Evolutionary conservation across 2,797 vertebrate genomes (phyloP).

Genomic region (Eptatretus atami): DNA sequence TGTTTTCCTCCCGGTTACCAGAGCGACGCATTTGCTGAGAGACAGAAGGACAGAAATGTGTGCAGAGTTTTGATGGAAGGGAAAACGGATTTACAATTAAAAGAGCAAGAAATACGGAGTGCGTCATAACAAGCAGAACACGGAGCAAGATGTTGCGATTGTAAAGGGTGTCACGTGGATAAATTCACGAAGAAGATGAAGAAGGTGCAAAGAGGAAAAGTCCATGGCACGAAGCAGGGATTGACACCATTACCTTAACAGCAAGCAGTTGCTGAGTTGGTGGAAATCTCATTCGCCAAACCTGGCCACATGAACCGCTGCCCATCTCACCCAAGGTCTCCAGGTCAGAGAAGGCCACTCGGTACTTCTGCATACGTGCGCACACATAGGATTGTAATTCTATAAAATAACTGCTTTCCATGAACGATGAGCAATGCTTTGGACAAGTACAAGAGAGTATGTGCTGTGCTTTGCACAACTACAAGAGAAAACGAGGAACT

Average conservation of each 20-base stretch:
- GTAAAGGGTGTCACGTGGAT: too few relatives aligned
- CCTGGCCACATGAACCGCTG: conserved; percentile 66
- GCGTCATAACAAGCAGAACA: too few relatives aligned
- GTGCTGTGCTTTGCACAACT: too few relatives aligned
- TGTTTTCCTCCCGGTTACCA: conserved; percentile 75
- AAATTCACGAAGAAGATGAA: not conserved
- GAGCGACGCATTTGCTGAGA: conserved; percentile 71
- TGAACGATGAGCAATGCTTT: too few relatives aligned
- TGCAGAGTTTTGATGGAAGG: too few relatives aligned
- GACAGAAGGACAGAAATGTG: not conserved
- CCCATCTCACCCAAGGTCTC: conserved; percentile 66
- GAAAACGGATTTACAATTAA: too few relatives aligned
- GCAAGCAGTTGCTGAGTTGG: conserved; percentile 56
- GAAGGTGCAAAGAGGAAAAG: not conserved
- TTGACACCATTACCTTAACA: conserved; percentile 29
- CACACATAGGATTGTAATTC: not conserved
- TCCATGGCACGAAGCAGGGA: not conserved
- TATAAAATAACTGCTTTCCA: too few relatives aligned
- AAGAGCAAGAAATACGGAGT: too few relatives aligned
- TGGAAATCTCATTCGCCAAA: conserved; percentile 73
- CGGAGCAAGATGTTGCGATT: too few relatives aligned
- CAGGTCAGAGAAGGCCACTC: conserved; percentile 55
- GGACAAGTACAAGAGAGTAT: too few relatives aligned
- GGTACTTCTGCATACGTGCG: conserved; percentile 27
- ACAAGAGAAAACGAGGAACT: too few relatives aligned